Evolutionary conservation across 2,888 invertebrate genomes (phyloP).

Genomic region (Apocheima hispidaria): DNA sequence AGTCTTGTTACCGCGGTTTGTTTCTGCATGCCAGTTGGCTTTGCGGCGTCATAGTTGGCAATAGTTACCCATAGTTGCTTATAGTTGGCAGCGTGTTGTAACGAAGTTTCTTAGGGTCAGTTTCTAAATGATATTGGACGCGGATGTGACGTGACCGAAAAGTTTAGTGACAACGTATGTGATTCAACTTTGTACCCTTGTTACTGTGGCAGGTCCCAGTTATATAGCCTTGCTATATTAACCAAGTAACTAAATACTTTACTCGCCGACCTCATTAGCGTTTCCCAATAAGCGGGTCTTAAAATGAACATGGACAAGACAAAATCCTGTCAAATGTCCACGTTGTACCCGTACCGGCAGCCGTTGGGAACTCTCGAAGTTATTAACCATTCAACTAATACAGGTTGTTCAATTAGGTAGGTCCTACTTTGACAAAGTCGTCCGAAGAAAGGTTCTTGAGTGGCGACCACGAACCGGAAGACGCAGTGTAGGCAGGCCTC

Average conservation of each 20-base stretch:
- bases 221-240: not conserved
- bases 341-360: no score
- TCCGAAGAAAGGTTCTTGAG: no score
- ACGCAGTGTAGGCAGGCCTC: no score
- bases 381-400: no score
- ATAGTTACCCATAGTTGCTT: constrained; percentile 26
- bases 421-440: no score
- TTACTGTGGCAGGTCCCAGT: not conserved
- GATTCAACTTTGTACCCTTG: constrained; percentile 5
- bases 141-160: constrained; percentile 28
- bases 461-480: no score
- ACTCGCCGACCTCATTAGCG: no score
- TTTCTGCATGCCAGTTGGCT: constrained; percentile 17
- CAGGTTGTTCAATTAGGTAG: no score
- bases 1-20: constrained; percentile 30
- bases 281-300: no score
- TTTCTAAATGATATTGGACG: constrained; percentile 18
- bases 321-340: no score
- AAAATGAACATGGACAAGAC: no score
- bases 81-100: constrained; percentile 27
- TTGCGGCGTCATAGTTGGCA: constrained; percentile 22
- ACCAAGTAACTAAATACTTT: not conserved
- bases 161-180: constrained; percentile 18
- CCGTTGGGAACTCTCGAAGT: no score
- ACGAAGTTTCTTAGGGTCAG: constrained; percentile 28